Percentiles rank a stretch among this genome's conserved stretches.
Conservation (phyloP, 2,888 invertebrate species). For the Eilema caniola region DNA sequence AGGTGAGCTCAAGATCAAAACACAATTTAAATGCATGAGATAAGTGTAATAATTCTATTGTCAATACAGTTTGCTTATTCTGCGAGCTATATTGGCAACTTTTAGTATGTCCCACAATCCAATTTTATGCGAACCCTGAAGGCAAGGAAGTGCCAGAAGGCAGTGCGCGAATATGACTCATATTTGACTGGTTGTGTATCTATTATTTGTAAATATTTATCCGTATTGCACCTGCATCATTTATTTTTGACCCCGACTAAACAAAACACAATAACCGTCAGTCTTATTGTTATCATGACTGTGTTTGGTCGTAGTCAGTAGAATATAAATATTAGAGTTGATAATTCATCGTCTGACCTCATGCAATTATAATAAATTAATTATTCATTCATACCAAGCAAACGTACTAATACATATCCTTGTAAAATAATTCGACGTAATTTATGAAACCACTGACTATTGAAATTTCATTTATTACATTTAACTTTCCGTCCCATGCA, state of each 20-base stretch:
- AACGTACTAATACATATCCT: background rate
- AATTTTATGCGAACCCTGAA: background rate
- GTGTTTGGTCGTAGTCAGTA: background rate
- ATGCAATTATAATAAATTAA: background rate
- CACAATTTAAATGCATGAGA: background rate
- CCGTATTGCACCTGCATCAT: background rate
- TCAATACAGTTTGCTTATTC: background rate
- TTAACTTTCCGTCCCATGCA: background rate
- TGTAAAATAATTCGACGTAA: background rate
- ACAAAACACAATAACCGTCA: slow-evolving; percentile 6
- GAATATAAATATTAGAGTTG: background rate
- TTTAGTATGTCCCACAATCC: background rate
- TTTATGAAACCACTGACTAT: background rate
- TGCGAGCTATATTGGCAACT: background rate
- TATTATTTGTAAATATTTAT: background rate
- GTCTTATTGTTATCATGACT: slow-evolving; percentile 6
- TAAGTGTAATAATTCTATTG: background rate
- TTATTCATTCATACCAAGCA: background rate
- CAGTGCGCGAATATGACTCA: background rate
- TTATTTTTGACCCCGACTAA: background rate
- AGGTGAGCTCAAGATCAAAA: background rate
- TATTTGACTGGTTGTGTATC: too few species aligned
- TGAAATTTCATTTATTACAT: background rate
- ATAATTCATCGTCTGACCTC: slow-evolving; percentile 5
- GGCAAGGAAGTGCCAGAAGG: too few species aligned